These are phyloP conservation scores for Gopherus evgoodei DNA, from an alignment of 2,113 vertebrate genomes.

Conservation along the genomic window DNA sequence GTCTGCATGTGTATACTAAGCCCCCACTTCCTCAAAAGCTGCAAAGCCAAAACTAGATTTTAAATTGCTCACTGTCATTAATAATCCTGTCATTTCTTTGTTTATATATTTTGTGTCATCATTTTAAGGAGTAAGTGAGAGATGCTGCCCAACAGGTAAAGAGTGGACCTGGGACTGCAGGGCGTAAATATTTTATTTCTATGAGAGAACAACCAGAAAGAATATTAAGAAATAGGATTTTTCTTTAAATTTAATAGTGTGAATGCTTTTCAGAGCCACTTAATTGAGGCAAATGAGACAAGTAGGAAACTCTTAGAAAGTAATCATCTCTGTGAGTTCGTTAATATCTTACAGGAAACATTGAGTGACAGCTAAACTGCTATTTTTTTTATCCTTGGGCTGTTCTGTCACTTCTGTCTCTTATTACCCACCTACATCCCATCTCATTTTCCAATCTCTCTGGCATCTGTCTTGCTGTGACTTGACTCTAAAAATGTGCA, in stretches of 20 bases:
- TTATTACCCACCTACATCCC: constrained; percentile 52
- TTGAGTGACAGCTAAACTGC: constrained; percentile 43
- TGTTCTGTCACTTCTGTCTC: constrained; percentile 58
- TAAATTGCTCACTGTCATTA: neutral
- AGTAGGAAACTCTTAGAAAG: constrained; percentile 7
- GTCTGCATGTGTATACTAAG: neutral
- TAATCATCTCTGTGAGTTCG: constrained; percentile 1
- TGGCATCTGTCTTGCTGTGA: constrained; percentile 62
- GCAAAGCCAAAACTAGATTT: neutral
- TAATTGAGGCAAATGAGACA: constrained; percentile 3
- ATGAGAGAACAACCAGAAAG: neutral
- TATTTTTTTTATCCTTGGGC: constrained; percentile 4
- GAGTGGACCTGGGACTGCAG: neutral
- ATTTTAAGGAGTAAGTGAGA: neutral
- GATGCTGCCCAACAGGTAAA: neutral
- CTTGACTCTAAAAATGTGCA: constrained; percentile 46
- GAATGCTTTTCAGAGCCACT: neutral
- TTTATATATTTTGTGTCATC: neutral
- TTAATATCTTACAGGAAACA: constrained; percentile 48
- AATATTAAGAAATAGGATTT: neutral
- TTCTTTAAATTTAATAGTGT: neutral
- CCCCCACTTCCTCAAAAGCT: fast-evolving
- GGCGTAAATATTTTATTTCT: neutral
- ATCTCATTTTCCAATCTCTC: constrained; percentile 52
- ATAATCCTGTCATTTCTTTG: neutral